phyloP scores from a whole-genome alignment of 2,797 vertebrate species.

The Chrosomus eos region DNA sequence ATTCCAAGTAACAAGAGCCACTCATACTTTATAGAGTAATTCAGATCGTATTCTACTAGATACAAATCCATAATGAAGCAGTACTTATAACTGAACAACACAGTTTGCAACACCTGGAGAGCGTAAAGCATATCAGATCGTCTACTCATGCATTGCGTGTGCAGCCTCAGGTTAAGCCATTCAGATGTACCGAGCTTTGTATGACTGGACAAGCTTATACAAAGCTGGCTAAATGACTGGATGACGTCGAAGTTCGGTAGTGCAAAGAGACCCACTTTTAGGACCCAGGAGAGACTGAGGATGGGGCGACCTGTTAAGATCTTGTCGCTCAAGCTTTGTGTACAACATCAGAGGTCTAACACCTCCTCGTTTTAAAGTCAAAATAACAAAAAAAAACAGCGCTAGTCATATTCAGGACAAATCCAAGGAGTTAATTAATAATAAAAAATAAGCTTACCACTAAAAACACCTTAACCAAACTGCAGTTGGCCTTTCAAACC shows the following conservation, averaged over 20 bases:
- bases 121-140: constrained; percentile 34
- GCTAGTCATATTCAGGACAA: constrained; percentile 10
- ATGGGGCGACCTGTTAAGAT: constrained; percentile 31
- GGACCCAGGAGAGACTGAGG: constrained; percentile 35
- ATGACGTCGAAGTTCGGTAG: constrained; percentile 33
- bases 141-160: constrained; percentile 51
- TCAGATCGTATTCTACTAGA: constrained; percentile 41
- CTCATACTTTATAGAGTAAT: constrained; percentile 2
- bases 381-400: neutral
- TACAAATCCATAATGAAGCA: constrained; percentile 55
- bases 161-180: constrained; percentile 60
- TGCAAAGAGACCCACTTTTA: constrained; percentile 60
- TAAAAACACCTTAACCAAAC: constrained; percentile 1
- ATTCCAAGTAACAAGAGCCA: constrained; percentile 7
- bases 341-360: neutral
- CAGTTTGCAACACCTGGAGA: constrained; percentile 3
- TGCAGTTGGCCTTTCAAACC: constrained; percentile 4
- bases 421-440: constrained; percentile 6
- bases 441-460: constrained; percentile 17
- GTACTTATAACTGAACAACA: constrained; percentile 22
- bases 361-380: neutral
- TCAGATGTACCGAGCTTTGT: constrained; percentile 64
- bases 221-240: constrained; percentile 47
- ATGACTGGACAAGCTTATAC: constrained; percentile 57
- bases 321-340: constrained; percentile 4